Base-by-base conservation (phyloP, 2,113 vertebrate species). In the Nasalis larvatus region DNA sequence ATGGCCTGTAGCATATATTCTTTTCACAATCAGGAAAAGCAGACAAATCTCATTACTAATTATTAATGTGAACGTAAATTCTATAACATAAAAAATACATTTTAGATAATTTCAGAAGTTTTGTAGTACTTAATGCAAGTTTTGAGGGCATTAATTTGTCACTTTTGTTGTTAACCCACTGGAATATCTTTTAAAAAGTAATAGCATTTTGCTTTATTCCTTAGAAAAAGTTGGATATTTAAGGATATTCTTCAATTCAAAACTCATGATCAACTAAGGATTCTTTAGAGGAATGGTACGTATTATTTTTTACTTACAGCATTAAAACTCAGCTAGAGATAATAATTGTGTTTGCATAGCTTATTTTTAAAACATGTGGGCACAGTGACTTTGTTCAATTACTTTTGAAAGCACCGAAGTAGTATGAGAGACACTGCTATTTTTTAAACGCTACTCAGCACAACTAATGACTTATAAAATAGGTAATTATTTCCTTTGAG, bases 381-480 rank as follows among this genome's bases (percentile, higher is more conserved):
- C 49, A 91, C 23, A 56, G 20, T 80, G 73, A 90, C 68, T 96
- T 90, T 86, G 23, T 84, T 86, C 42, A 92, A 91, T 96, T 94
- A 94, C 76, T 95, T 96, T 81, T 85, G 63, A 96, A 97, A 90
- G 17, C 52, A 94, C 23, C 37, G 68, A 58, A 84, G 76, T 16
- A 83, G 56, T 42, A 86, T 6, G 40, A 93, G 45, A 92, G 52
- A 77, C 68, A 81, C 0, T 63, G 49, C 66, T 94, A 23, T 81
- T 84, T 96, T 92, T 91, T 49, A 96, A 95, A 94, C 52, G 63
- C 16, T 42, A 60, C 52, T 92, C 85, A 86, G 52, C 42, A 69
- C 60, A 94, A 37, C 84, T 80, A 91, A 94, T 42, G 92, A 81
- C 73, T 97, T 96, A 95, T 69, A 21, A 91, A 97, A 95, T 23